These are phyloP conservation scores for Rotaria macrura DNA, from an alignment of 2,888 invertebrate genomes.

Conservation along the genomic window DNA sequence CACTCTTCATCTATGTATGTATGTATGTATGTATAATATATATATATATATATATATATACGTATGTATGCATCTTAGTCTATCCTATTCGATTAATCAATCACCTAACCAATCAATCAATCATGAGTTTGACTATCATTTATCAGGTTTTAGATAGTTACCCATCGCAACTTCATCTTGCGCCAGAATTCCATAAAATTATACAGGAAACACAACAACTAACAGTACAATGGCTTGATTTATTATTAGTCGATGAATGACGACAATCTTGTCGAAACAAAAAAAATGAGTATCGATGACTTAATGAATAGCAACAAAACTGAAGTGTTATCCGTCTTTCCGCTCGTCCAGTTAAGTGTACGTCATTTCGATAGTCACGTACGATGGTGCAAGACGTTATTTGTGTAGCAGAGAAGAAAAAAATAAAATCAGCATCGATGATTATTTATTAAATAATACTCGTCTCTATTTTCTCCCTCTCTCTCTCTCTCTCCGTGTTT, in stretches of 20 bases:
- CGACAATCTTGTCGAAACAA: background rate
- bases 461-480: background rate
- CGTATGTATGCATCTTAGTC: background rate
- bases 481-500: too few species aligned
- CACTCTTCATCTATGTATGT: background rate
- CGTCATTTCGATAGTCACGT: background rate
- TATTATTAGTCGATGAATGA: background rate
- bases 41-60: background rate
- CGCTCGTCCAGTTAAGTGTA: background rate
- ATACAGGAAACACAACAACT: background rate
- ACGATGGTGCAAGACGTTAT: background rate
- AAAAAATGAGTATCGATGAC: background rate
- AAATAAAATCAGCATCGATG: background rate
- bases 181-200: slow-evolving; percentile 16
- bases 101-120: background rate
- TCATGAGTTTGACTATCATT: background rate
- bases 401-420: background rate
- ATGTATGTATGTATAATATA: background rate
- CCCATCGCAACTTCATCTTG: slow-evolving; percentile 19
- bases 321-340: background rate
- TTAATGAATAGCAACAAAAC: background rate
- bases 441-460: slow-evolving; percentile 8
- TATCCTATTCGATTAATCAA: background rate
- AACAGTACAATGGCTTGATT: background rate
- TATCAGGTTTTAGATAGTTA: background rate